These are phyloP conservation scores for Leptinotarsa defecta DNA, from an alignment of 1,140 invertebrate genomes.

Conservation along the genomic window DNA sequence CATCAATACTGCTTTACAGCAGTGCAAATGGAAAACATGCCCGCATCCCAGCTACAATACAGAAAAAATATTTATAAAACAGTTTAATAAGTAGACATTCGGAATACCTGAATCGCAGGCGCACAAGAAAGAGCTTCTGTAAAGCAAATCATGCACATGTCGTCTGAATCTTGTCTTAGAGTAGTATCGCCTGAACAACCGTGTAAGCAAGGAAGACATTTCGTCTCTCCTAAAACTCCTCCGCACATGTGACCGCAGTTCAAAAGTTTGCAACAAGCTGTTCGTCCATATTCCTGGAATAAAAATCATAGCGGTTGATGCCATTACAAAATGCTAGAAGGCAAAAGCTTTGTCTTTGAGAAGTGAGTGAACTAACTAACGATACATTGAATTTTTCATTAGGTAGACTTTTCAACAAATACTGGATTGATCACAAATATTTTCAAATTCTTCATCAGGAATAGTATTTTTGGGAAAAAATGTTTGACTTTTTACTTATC, in stretches of 20 bases:
- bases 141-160: slow-evolving; percentile 99
- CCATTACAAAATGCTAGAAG: too few relatives aligned
- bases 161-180: slow-evolving; percentile 92
- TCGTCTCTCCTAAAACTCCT: slow-evolving; percentile 81
- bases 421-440: too few relatives aligned
- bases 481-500: too few relatives aligned
- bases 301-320: neutral
- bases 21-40: slow-evolving; percentile 95
- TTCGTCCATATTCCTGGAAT: slow-evolving; percentile 77
- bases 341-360: too few relatives aligned
- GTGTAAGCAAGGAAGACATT: slow-evolving; percentile 88
- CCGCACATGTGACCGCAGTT: slow-evolving; percentile 92
- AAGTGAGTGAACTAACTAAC: too few relatives aligned
- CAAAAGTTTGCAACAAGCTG: slow-evolving; percentile 82
- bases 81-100: neutral
- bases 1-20: slow-evolving; percentile 82
- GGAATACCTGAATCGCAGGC: slow-evolving; percentile 80
- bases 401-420: too few relatives aligned
- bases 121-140: slow-evolving; percentile 93
- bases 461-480: too few relatives aligned
- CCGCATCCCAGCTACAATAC: slow-evolving; percentile 82
- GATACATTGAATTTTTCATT: too few relatives aligned
- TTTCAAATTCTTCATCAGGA: too few relatives aligned
- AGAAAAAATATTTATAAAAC: neutral
- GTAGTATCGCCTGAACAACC: slow-evolving; percentile 68